These are phyloP conservation scores for Eurystomus gularis DNA, from an alignment of 2,113 vertebrate genomes.

Conservation along the genomic window DNA sequence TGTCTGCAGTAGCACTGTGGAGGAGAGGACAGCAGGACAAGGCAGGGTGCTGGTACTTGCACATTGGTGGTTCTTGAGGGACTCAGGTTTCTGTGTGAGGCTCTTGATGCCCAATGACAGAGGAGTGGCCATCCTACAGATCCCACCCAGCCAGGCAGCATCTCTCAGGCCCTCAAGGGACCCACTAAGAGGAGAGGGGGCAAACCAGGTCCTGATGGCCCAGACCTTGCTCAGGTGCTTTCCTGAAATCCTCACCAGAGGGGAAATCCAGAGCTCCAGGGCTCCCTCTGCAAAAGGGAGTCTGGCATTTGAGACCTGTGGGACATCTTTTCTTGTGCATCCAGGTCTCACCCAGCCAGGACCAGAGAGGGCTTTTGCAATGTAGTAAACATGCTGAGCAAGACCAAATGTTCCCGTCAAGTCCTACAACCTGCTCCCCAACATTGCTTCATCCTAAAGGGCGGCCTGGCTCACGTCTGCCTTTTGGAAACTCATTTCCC, in stretches of 20 bases:
- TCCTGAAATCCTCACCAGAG: background rate
- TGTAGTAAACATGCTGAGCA: background rate
- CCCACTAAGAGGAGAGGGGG: background rate
- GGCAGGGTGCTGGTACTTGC: background rate
- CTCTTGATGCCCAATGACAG: background rate
- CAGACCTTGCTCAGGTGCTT: background rate
- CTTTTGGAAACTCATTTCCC: background rate
- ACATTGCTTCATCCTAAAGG: background rate
- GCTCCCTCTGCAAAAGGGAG: background rate
- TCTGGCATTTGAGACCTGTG: too few species aligned
- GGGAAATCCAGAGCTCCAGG: background rate
- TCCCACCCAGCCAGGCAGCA: background rate
- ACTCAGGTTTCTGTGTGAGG: background rate
- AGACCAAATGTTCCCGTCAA: accelerated
- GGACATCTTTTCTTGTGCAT: background rate
- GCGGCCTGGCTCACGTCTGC: background rate
- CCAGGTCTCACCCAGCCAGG: background rate
- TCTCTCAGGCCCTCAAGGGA: background rate
- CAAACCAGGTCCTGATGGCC: background rate
- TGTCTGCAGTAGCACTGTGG: background rate
- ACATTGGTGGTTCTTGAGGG: accelerated
- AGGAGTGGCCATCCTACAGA: background rate
- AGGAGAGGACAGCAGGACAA: background rate
- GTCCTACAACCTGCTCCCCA: background rate
- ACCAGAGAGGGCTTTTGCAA: background rate